Base-by-base conservation (phyloP, 2,113 vertebrate genomes). In the Spheniscus mendiculus region DNA sequence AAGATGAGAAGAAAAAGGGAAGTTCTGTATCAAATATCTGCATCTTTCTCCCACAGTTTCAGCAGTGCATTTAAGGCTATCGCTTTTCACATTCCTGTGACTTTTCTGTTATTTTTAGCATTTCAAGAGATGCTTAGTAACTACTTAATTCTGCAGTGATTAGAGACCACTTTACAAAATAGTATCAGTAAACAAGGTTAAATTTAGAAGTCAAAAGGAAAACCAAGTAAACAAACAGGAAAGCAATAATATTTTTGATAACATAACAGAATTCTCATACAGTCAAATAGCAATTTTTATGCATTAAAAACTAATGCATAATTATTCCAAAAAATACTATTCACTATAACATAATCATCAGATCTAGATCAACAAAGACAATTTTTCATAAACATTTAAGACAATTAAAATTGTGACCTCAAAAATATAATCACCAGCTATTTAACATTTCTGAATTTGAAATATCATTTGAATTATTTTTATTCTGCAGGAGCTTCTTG, bases 141-240 rank as follows among this genome's bases (percentile, higher is more conserved):
- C 44, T 79, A 73, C 53, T 86, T 69, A 89, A 92, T 88, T 90
- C 63, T 84, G 19, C 67, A 53, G 38, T 82, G 52, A 97, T 78
- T 96, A 91, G 25, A 93, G 55, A 78, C 23, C 29, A 77, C 63
- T 91, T 86, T 73, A 78, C 34, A 70, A 91, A 94, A 62, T 16
- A 81, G 5, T 67, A 70, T 81, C 76, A 74, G 72, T 87, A 84
- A 95, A 89, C 47, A 94, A 58, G 55, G 67, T 81, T 95, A 92
- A 87, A 95, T 92, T 92, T 91, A 67, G 83, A 92, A 90, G 44
- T 32, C 67, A 84, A 82, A 92, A 83, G n/a, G 32, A 90, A 92
- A 89, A 66, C 7, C 42, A 81, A 58, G 65, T 56, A 95, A 95
- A 90, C 36, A 95, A 90, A 88, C 18, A 81, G 36, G 74, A 90